Base-by-base conservation (phyloP, 2,888 invertebrate genomes). In the Cheilosia impressa region DNA sequence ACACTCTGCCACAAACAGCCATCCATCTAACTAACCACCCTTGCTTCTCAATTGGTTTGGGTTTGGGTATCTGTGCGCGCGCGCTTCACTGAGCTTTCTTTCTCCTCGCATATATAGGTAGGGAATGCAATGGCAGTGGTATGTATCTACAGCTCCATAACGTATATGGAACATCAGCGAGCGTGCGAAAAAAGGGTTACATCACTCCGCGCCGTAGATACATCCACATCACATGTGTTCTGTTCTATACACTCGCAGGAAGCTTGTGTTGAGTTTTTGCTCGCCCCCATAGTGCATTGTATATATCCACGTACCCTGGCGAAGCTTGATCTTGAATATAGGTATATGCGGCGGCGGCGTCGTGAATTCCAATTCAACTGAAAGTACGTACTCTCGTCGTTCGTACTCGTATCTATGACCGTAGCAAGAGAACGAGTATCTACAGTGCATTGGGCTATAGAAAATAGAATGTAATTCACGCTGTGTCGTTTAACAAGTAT, bases 141-240 rank as follows among this genome's bases (percentile, higher is more conserved):
- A 31, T 79, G 47, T 69, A 83, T 68, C 53, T 62, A 15, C 34
- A 52, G n/a, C 45, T 50, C 24, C 52, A 52, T 41, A 7, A 2
- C 47, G 45, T 62, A 58, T 52, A 47, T 63, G 55, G 19, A 65
- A 84, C 57, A 83, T 63, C 62, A 57, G 62, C 57, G 41, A 65
- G 66, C 81, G 76, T 85, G 85, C 57, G 81, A 85, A 85, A 81
- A 81, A 77, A 73, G 60, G 66, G 62, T 85, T 85, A 85, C 81
- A 81, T 76, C 81, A 81, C 76, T 62, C 17, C 13, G 17, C 47
- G 10, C 15, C 2, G 0, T 60, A 43, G n/a, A 34, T 24, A 53
- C 31, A 17, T 10, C 41, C 24, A 50, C 9, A 60, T 43, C 13
- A 9, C 6, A 31, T 15, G 13, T 10, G 22, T 52, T 17, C 55